Conservation (phyloP, 2,888 invertebrate species). For the Metalampra italica region DNA sequence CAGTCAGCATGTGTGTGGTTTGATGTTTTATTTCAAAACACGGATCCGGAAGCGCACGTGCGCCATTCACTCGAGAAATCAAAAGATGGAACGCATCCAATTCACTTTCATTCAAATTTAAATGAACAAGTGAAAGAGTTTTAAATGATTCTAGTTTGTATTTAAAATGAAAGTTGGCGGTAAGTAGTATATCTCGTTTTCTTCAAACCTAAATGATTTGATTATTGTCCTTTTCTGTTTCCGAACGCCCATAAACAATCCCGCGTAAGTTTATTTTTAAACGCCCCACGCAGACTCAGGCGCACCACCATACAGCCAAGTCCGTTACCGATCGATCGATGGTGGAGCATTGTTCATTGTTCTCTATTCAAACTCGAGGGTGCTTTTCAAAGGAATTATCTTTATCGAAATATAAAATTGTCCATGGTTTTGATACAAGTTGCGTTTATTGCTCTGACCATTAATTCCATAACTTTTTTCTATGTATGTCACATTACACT, state of each 20-base stretch:
- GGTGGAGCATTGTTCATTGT: conserved; percentile 32
- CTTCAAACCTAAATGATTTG: too few species aligned
- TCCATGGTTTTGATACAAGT: conserved; percentile 21
- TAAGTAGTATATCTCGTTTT: too few species aligned
- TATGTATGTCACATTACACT: too few species aligned
- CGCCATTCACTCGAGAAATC: conserved; percentile 11
- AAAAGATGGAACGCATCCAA: conserved; percentile 19
- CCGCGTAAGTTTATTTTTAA: conserved; percentile 13
- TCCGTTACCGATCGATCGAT: conserved; percentile 37
- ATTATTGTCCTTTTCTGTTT: background rate
- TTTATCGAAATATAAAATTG: conserved; percentile 11
- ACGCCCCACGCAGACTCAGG: conserved; percentile 7
- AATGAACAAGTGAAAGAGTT: background rate
- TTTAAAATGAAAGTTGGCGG: too few species aligned
- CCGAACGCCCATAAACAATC: conserved; percentile 12
- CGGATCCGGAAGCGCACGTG: conserved; percentile 28
- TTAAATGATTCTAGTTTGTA: background rate
- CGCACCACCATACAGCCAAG: conserved; percentile 8
- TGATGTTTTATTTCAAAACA: background rate
- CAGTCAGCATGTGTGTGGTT: background rate
- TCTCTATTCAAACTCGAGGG: conserved; percentile 25
- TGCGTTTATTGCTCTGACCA: conserved; percentile 18
- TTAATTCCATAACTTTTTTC: background rate
- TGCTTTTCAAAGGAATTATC: conserved; percentile 7
- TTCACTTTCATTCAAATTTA: conserved; percentile 18